Evolutionary conservation across 2,888 invertebrate genomes (phyloP).

Genomic region (Cecidostiba fungosa): DNA sequence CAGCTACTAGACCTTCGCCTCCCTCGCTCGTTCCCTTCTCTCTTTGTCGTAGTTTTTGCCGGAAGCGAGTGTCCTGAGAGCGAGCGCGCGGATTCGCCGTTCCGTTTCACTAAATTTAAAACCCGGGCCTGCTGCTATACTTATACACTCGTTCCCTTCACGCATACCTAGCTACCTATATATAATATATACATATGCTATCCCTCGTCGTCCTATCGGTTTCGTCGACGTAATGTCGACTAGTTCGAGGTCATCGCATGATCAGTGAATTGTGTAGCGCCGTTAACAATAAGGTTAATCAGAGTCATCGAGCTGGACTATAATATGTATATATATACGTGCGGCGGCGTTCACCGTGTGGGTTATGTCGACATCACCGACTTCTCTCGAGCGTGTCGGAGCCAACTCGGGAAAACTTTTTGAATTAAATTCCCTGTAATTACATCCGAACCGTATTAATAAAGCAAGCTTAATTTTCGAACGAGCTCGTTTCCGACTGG

Average conservation of each 20-base stretch:
- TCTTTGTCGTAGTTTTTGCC: constrained; percentile 35
- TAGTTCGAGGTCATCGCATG: constrained; percentile 36
- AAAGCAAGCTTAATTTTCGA: neutral
- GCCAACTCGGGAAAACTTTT: neutral
- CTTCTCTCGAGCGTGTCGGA: constrained; percentile 17
- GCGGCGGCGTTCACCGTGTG: neutral
- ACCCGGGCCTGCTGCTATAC: neutral
- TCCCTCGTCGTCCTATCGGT: neutral
- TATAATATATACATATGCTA: no score
- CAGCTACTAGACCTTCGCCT: neutral
- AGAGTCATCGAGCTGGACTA: constrained; percentile 44
- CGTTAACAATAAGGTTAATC: constrained; percentile 56
- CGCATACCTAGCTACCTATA: no score
- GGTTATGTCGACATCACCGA: constrained; percentile 32
- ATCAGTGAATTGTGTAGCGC: constrained; percentile 17
- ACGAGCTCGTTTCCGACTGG: neutral
- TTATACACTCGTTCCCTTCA: no score
- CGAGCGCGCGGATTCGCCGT: constrained; percentile 36
- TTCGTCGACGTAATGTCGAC: constrained; percentile 28
- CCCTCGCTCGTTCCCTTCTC: neutral
- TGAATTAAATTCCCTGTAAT: no score
- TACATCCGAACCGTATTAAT: neutral
- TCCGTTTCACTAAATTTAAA: constrained; percentile 57
- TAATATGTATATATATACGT: no score
- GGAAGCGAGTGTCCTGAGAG: constrained; percentile 28